A percentile compares a stretch with the other conserved stretches of the same genome.
Evolutionary conservation across 2,797 vertebrate species (phyloP).

Genomic region (Sparidentex hasta): DNA sequence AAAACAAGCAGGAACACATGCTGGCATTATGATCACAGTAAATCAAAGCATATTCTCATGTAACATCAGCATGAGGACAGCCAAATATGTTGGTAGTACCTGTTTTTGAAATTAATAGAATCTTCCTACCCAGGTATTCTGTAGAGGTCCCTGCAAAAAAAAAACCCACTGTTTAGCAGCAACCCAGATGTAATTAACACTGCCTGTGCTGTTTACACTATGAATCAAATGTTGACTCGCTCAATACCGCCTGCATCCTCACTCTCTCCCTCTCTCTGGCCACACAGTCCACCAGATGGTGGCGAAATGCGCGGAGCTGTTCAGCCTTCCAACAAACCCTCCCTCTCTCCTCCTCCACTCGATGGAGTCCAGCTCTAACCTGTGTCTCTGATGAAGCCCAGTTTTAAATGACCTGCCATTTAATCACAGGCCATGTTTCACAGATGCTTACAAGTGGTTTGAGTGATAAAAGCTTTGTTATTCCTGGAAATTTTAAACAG

Average conservation of each 20-base stretch:
- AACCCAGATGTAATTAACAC: conserved; percentile 73
- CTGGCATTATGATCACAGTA: background rate
- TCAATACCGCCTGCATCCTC: conserved; percentile 39
- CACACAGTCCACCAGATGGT: conserved; percentile 68
- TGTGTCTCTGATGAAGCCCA: background rate
- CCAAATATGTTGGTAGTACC: background rate
- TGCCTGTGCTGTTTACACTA: conserved; percentile 66
- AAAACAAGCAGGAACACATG: background rate
- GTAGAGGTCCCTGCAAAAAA: conserved; percentile 35
- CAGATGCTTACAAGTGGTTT: conserved; percentile 23
- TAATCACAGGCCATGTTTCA: conserved; percentile 28
- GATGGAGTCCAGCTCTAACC: conserved; percentile 17
- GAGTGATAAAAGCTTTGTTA: conserved; percentile 24
- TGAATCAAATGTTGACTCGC: conserved; percentile 63
- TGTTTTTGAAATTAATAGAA: conserved; percentile 6
- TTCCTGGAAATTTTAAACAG: conserved; percentile 23
- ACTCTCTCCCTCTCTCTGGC: conserved; percentile 42
- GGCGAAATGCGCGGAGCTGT: conserved; percentile 43
- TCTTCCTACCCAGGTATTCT: conserved; percentile 17
- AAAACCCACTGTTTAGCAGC: conserved; percentile 48
- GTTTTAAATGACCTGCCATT: conserved; percentile 23
- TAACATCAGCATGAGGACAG: background rate
- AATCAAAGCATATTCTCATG: background rate
- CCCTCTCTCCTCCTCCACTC: conserved; percentile 26
- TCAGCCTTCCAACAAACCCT: conserved; percentile 37